Evolutionary conservation across 53 echinoderm and acorn worm species (phyloP), one percentile per base, ranked within the genome.

Genomic region (Glandiceps talaboti): DNA sequence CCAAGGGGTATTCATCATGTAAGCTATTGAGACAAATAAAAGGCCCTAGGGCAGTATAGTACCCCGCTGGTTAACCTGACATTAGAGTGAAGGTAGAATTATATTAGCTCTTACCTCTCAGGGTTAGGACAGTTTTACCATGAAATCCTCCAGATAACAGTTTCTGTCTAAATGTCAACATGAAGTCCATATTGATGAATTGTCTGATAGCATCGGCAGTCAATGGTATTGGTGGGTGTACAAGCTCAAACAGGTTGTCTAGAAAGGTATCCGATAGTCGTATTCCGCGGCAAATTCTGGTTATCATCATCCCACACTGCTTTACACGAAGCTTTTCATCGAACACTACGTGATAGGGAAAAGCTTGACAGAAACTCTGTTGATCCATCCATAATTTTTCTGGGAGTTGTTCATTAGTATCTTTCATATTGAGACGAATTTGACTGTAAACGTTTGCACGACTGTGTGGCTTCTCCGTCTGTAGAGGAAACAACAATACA

Each of bases 311-410:
- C 6, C 94, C 94, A 29, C 81, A 80, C 75, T 94, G 94, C 33
- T 28, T 82, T 32, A 94, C 80, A 25, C 77, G 72, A 27, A 94
- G 82, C 31, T 85, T 81, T 28, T 79, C 81, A 81, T 94, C 90
- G 33, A 92, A 94, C 1, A 92, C 83, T 33, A 94, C 81, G 88
- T 94, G 94, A 81, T 94, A 94, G 1, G 94, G 94, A 32, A 92
- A 90, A 1, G 84, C 81, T 73, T 88, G 82, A 33, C 90, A 88
- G 83, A 94, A 90, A 29, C 90, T 94, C 27, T 76, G 79, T 1
- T 85, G 86, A 30, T 90, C 92, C 32, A 94, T 72, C 30, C 86
- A 74, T 26, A 92, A 75, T 31, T 79, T 89, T 6, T 83, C 80
- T n/a, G n/a, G n/a, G n/a, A n/a, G n/a, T n/a, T n/a, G n/a, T n/a